Base-by-base conservation (phyloP, 2,113 vertebrate species). In the Tretioscincus oriximinensis region DNA sequence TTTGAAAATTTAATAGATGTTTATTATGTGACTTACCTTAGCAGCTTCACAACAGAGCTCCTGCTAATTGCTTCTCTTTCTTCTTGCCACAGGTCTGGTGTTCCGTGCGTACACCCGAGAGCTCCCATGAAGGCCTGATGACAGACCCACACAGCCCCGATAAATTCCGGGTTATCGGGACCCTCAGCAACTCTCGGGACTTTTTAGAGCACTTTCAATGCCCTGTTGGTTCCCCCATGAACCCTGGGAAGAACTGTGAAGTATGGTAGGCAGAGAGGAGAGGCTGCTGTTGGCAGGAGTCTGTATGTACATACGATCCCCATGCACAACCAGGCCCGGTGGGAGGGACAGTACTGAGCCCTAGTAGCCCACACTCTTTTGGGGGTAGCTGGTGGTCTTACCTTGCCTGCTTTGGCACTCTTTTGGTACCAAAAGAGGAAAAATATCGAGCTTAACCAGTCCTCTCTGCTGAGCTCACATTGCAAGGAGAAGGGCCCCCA, bases 61-160 rank as follows among this genome's bases (percentile, higher is more conserved):
- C 51, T 58, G 0, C 26, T 24, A 21, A 60, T 80, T 74, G 77
- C 70, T 58, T 79, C 77, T 80, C 68, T 21, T 60, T 65, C 29
- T 61, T 0, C 0, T 72, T 63, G 86, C 0, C 0, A 7, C 91
- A 99, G 98, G 98, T 99, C 84, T 99, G 98, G 98, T 99, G 98
- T 84, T 99, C 98, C 0, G 97, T 99, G 69, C 95, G 97, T 35
- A 99, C 98, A 0, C 97, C 98, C 0, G 98, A 99, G 95, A 99
- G 98, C 78, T 97, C 97, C 80, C 98, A 99, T 2, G 98, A 99
- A 93, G 98, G 98, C 70, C 92, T 99, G 91, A 95, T 99, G 92
- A 99, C 98, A 0, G 98, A 99, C 86, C 96, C 98, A 47, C 98
- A 99, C 93, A 99, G 98, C 87, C 98, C 98, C 0, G 98, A 98